Base-by-base conservation (phyloP, 2,888 invertebrate species). In the Plagodis dolabraria region DNA sequence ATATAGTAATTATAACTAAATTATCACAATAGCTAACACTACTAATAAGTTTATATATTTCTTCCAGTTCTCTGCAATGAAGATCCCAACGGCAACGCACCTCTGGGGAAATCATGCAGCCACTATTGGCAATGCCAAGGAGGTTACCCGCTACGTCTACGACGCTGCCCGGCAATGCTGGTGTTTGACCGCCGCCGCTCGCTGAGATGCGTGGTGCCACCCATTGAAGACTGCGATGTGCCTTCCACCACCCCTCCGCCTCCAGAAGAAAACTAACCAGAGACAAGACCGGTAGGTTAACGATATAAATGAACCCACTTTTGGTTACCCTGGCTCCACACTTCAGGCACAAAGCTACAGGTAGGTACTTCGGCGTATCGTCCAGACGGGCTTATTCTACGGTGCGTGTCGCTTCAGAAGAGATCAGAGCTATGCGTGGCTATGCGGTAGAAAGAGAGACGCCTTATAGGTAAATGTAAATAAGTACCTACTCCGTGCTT, bases 91-190 rank as follows among this genome's bases (percentile, higher is more conserved):
- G 98, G 98, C 64, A 97, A 98, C 87, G 98, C 98, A 9, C 96
- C 97, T 0, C 93, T 98, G 9, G 97, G 98, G 73, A 98, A 98
- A 87, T 98, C 97, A 53, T 98, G 98, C 94, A 98, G 98, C 92
- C 94, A 98, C 10, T 98, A 98, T 91, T 98, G 98, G 98, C 97
- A 97, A 81, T 98, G 98, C 82, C 97, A 98, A 82, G 98, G 98
- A 6, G 98, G 98, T 0, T 98, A 98, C 87, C 98, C 98, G 6
- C n/a, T n/a, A n/a, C 96, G 98, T 58, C 95, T 98, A 6, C 98
- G 98, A 82, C 93, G 98, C 51, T 98, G 98, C 82, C 97, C 97
- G 0, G 97, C 98, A 42, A 97, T 97, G 96, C 87, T 98, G 78
- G 98, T 98, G 8, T 98, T 97, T 89, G 97, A 98, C 89, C 94